Evolutionary conservation across 2,797 vertebrate species (phyloP).

Genomic region (Molossus alvarezi): DNA sequence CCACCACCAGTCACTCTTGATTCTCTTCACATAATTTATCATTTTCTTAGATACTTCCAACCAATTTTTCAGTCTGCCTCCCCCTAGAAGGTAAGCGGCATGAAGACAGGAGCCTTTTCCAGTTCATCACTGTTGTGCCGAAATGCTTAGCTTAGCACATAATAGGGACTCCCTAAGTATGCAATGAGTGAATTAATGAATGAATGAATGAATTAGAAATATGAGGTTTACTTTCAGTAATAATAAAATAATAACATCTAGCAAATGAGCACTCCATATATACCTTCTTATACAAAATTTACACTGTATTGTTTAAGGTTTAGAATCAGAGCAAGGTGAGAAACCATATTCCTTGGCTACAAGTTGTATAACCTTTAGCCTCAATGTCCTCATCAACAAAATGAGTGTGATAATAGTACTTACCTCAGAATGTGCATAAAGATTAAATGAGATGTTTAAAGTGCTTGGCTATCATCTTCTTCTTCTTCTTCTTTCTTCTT

Average conservation of each 20-base stretch:
- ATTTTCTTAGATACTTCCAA: constrained; percentile 6
- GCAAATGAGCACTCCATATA: neutral
- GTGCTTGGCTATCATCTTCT: neutral
- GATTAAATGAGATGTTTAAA: constrained; percentile 12
- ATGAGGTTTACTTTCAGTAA: neutral
- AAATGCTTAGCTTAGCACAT: neutral
- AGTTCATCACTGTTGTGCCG: neutral
- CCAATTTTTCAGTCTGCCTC: neutral
- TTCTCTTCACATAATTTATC: neutral
- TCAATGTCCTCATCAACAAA: neutral
- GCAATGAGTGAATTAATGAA: neutral
- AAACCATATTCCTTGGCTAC: neutral
- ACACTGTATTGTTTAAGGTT: neutral
- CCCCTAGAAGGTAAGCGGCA: neutral
- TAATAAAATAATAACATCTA: neutral
- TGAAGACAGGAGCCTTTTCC: neutral
- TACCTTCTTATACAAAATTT: neutral
- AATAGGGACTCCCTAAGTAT: neutral
- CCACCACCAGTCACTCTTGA: neutral
- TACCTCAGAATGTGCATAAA: neutral
- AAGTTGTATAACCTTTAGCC: neutral
- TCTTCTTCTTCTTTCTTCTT: too few relatives aligned
- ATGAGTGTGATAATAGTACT: neutral
- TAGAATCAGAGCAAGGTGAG: neutral
- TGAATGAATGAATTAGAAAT: neutral